phyloP scores from a whole-genome alignment of 2,888 invertebrate species.

The Chrysomela aeneicollis region DNA sequence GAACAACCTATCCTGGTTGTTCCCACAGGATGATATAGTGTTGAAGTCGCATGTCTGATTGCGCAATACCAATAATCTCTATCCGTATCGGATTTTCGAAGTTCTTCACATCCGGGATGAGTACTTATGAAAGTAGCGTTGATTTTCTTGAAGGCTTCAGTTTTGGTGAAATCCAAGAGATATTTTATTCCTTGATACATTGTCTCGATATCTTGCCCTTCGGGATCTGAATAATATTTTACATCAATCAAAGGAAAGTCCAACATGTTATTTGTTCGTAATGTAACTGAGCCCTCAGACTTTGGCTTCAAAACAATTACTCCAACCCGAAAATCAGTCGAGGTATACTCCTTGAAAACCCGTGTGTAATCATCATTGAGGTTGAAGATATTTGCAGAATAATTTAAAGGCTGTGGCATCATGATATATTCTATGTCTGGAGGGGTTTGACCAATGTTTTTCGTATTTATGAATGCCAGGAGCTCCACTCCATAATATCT shows the following conservation, averaged over 20 bases:
- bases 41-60: too few species aligned
- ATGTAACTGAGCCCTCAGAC: slow-evolving; percentile 46
- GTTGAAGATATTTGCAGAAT: neutral
- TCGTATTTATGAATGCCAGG: slow-evolving; percentile 18
- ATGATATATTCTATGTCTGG: slow-evolving; percentile 11
- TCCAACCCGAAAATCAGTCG: slow-evolving; percentile 35
- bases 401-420: neutral
- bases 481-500: neutral
- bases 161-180: too few species aligned
- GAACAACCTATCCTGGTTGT: slow-evolving; percentile 66
- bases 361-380: slow-evolving; percentile 4
- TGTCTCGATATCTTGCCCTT: too few species aligned
- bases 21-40: too few species aligned
- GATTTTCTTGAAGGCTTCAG: too few species aligned
- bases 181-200: too few species aligned
- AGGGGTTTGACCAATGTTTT: neutral
- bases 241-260: too few species aligned
- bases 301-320: slow-evolving; percentile 47
- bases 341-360: slow-evolving; percentile 13
- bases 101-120: too few species aligned
- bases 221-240: too few species aligned
- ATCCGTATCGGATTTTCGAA: too few species aligned
- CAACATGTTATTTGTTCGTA: slow-evolving; percentile 48
- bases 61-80: too few species aligned
- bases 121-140: too few species aligned